Conservation (phyloP, 1,140 invertebrate species). For the Nebria ingens region DNA sequence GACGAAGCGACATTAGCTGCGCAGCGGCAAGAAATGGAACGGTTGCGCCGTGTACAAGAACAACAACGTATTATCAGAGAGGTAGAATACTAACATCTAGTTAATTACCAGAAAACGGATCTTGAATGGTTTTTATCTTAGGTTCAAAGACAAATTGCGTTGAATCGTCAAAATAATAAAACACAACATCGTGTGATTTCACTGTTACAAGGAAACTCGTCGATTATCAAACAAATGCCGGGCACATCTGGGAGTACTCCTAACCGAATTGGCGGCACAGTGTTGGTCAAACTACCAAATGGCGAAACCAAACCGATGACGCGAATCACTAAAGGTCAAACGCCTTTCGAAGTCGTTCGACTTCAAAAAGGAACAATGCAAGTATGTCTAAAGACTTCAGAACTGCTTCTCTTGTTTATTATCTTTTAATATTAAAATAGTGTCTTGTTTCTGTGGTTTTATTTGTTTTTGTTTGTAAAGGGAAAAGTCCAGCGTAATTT, state of each 20-base stretch:
- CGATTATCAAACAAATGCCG: slow-evolving; percentile 38
- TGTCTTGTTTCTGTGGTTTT: background rate
- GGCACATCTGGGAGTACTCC: slow-evolving; percentile 21
- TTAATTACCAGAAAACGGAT: too few species aligned
- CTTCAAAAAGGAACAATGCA: slow-evolving; percentile 25
- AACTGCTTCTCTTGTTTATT: background rate
- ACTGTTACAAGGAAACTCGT: slow-evolving; percentile 53
- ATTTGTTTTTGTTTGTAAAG: background rate
- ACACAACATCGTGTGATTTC: slow-evolving; percentile 56
- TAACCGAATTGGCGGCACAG: slow-evolving; percentile 39
- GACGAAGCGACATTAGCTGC: slow-evolving; percentile 86
- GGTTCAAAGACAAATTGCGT: slow-evolving; percentile 58
- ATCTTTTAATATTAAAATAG: background rate
- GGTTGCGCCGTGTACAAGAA: slow-evolving; percentile 71
- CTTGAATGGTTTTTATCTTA: slow-evolving; percentile 19
- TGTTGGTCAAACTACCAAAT: slow-evolving; percentile 51
- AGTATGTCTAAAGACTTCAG: background rate
- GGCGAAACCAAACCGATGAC: slow-evolving; percentile 42
- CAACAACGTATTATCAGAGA: slow-evolving; percentile 71
- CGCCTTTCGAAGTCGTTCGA: slow-evolving; percentile 35
- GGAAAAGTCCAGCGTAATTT: slow-evolving; percentile 15
- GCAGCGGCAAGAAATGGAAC: slow-evolving; percentile 83
- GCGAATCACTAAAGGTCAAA: slow-evolving; percentile 25
- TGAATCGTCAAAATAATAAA: slow-evolving; percentile 55
- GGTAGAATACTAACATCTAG: slow-evolving; percentile 29